Base-by-base conservation (phyloP, 2,797 vertebrate species). In the Hydrocynus forskahlii region DNA sequence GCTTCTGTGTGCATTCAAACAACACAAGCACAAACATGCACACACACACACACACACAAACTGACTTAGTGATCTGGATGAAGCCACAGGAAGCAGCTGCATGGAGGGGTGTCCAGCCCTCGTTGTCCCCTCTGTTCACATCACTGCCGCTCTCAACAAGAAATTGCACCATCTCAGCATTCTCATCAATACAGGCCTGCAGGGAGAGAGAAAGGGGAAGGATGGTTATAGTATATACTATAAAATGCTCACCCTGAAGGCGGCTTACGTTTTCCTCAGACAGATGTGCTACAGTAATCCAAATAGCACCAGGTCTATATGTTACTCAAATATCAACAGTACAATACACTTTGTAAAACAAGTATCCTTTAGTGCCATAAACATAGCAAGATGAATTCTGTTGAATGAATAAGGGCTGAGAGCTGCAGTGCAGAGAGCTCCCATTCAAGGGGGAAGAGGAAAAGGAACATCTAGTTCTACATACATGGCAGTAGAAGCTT, bases 101-200 rank as follows among this genome's bases (percentile, higher is more conserved):
- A 3, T 95, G 95, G 80, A 95, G 91, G 64, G 94, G 95, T 80
- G 95, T 96, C 95, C 95, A 96, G 83, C 95, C 95, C 89, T 96
- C 95, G 4, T 96, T 96, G 91, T 96, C 95, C 55, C 94, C 94
- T 84, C 91, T 86, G 91, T 94, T 96, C 71, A 96, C 93, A 0
- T 92, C 88, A 57, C 95, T 95, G 21, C 95, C 95, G 40, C 90
- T 95, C 88, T 96, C 95, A 85, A 96, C 94, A 85, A 96, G 92
- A 78, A 96, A 96, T 92, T 96, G 91, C 76, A 96, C 95, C 95
- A 96, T 95, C 81, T 96, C 95, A 13, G 93, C 87, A 25, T 96
- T 96, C 86, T 96, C 95, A 82, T 96, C 95, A 17, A 96, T 96
- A 86, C 95, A 95, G 83, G 95, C 95, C 95, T 96, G 88, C 45